phyloP scores from a whole-genome alignment of 1,140 invertebrate genomes.

The Macrocentrus cingulum region DNA sequence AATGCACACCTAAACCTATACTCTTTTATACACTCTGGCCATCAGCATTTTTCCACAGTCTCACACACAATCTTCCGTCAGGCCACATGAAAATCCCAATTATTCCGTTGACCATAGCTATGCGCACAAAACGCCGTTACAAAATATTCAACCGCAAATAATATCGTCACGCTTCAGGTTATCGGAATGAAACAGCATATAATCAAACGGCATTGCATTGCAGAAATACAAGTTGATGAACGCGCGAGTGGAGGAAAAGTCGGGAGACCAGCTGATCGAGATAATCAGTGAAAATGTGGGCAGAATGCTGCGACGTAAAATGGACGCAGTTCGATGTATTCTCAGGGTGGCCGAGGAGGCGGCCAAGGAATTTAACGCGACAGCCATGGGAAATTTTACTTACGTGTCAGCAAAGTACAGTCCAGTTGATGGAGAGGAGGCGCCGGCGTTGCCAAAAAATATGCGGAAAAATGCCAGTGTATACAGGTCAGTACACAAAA shows the following conservation, averaged over 20 bases:
- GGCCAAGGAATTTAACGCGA: conserved; percentile 63
- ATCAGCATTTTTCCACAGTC: too few species aligned
- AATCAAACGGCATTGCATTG: conserved; percentile 25
- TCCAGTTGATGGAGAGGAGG: conserved; percentile 43
- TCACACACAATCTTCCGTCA: too few species aligned
- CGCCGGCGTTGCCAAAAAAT: conserved; percentile 29
- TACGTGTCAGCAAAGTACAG: conserved; percentile 78
- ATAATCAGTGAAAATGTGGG: conserved; percentile 74
- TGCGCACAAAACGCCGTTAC: too few species aligned
- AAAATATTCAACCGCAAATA: too few species aligned
- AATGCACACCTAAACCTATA: too few species aligned
- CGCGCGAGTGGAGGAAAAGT: conserved; percentile 72
- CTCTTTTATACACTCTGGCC: too few species aligned
- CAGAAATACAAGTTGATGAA: conserved; percentile 76
- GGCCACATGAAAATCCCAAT: too few species aligned
- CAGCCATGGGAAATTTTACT: conserved; percentile 50
- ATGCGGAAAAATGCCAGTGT: conserved; percentile 27
- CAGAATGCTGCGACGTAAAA: conserved; percentile 78
- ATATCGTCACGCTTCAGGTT: too few species aligned
- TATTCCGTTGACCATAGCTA: too few species aligned
- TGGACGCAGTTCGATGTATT: conserved; percentile 80
- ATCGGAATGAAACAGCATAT: too few species aligned
- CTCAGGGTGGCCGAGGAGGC: conserved; percentile 67
- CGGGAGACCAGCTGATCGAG: conserved; percentile 72
- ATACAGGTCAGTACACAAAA: too few species aligned